These are phyloP conservation scores for Sialia sialis DNA, from an alignment of 2,113 vertebrate species.

Conservation along the genomic window DNA sequence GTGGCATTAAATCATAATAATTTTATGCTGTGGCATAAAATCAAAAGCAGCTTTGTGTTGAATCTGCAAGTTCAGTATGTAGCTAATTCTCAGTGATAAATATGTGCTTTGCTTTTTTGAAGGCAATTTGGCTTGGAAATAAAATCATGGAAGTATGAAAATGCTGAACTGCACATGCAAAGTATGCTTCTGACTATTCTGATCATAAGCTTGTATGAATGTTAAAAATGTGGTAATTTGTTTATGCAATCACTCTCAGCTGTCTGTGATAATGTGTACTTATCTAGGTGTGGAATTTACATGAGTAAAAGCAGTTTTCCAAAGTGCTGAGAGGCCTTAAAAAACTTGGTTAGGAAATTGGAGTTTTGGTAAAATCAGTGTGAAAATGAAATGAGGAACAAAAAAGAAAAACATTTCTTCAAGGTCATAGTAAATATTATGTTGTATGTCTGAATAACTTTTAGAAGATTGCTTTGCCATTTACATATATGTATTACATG, in stretches of 20 bases:
- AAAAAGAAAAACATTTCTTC: background rate
- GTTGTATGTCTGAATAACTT: background rate
- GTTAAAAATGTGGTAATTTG: background rate
- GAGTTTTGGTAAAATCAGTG: background rate
- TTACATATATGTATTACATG: background rate
- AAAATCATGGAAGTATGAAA: conserved; percentile 31
- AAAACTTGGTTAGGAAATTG: background rate
- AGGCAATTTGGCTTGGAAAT: conserved; percentile 41
- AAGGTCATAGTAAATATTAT: background rate
- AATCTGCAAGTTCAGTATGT: background rate
- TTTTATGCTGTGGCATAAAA: background rate
- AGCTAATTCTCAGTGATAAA: conserved; percentile 1
- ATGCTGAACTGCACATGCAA: conserved; percentile 43
- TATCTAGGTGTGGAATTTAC: background rate
- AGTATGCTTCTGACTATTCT: background rate
- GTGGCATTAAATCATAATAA: background rate
- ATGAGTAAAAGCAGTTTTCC: background rate
- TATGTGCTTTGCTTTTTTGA: conserved; percentile 35
- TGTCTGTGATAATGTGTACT: background rate
- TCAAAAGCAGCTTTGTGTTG: conserved; percentile 48
- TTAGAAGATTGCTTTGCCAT: background rate
- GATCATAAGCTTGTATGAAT: background rate
- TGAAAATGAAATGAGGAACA: background rate
- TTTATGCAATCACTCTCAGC: conserved; percentile 16
- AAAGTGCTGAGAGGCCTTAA: background rate